Percentiles rank a stretch among this genome's conserved stretches.
These are phyloP conservation scores for Ophthalmotilapia sp. DNA, from an alignment of 2,113 vertebrate genomes.

Conservation along the genomic window DNA sequence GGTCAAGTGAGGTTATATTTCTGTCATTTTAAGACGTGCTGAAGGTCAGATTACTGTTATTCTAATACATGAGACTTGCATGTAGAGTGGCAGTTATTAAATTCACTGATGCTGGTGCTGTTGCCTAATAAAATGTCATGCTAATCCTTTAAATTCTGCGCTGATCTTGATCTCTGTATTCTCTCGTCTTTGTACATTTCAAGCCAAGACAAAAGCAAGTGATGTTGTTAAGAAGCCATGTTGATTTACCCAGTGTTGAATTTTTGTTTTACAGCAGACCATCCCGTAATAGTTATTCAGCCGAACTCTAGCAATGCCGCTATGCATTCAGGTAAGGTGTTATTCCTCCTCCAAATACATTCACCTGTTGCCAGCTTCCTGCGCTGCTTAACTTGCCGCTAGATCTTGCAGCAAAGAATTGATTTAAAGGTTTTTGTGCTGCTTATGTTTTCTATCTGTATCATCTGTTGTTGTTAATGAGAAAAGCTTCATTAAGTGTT, in stretches of 20 bases:
- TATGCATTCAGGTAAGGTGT: constrained; percentile 11
- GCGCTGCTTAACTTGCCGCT: not conserved
- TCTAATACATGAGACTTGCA: not conserved
- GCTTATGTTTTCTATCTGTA: not conserved
- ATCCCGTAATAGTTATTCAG: constrained; percentile 46
- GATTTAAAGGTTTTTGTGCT: not conserved
- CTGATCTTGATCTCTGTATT: not conserved
- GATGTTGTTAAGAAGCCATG: not conserved
- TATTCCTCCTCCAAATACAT: not conserved
- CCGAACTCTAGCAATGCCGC: constrained; percentile 13
- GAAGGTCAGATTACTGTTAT: not conserved
- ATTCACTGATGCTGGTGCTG: not conserved
- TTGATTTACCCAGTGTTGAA: constrained; percentile 5
- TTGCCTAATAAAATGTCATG: not conserved
- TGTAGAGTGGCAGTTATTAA: not conserved
- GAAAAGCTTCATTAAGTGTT: not conserved
- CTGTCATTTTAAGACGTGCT: not conserved
- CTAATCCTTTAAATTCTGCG: not conserved
- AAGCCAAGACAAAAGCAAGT: not conserved
- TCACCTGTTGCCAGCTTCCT: not conserved
- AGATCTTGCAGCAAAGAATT: not conserved
- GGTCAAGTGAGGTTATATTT: not conserved
- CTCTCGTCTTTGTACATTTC: not conserved
- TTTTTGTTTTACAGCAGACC: constrained; percentile 43
- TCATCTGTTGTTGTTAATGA: not conserved